Conservation (phyloP, 2,888 invertebrate genomes). For the Torymus aiolomorphi region DNA sequence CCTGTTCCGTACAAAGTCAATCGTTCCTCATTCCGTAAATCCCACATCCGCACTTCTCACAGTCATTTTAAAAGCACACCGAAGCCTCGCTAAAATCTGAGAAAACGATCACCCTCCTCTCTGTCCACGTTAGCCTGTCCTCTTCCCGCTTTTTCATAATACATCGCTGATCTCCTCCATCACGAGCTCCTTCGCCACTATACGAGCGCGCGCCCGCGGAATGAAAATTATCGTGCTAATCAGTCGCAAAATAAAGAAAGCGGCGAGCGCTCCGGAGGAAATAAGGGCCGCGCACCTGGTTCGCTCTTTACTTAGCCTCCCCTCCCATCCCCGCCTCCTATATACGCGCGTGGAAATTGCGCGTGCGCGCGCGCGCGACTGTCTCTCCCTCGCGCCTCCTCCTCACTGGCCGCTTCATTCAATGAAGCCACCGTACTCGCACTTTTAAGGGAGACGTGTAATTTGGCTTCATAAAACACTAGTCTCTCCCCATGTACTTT, state of each 20-base stretch:
- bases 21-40: too few species aligned
- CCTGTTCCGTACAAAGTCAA: too few species aligned
- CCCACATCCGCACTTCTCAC: too few species aligned
- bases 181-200: too few species aligned
- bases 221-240: conserved; percentile 45
- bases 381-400: conserved; percentile 13
- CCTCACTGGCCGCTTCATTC: conserved; percentile 38
- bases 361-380: conserved; percentile 6
- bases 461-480: conserved; percentile 58
- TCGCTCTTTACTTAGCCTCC: not conserved
- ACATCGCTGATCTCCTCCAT: not conserved
- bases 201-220: not conserved
- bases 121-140: not conserved
- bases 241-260: conserved; percentile 35
- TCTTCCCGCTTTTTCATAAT: not conserved
- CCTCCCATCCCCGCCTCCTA: not conserved
- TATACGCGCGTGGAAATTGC: conserved; percentile 26
- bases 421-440: conserved; percentile 58
- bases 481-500: conserved; percentile 52
- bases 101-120: not conserved
- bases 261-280: not conserved
- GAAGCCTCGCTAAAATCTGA: conserved; percentile 17
- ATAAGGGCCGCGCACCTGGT: conserved; percentile 1
- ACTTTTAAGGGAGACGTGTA: conserved; percentile 59
- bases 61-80: too few species aligned